Percentiles rank a stretch among this genome's conserved stretches.
phyloP scores from a whole-genome alignment of 2,113 vertebrate genomes.

The Poeciliopsis occidentalis region DNA sequence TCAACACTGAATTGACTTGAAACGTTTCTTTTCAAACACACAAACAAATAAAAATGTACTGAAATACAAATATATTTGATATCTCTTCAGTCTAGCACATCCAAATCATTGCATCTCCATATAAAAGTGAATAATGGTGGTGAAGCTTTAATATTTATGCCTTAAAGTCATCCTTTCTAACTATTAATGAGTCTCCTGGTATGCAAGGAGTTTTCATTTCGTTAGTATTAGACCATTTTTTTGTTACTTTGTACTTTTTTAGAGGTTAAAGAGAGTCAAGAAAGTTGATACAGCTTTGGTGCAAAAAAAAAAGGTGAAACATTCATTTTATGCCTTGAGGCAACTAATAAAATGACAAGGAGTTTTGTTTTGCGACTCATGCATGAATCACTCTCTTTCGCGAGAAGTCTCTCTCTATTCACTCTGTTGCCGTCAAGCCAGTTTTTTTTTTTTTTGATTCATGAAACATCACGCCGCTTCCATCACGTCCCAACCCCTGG shows the following conservation, averaged over 20 bases:
- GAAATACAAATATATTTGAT: too few relatives aligned
- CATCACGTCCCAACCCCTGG: conserved; percentile 20
- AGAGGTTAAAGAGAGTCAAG: conserved; percentile 28
- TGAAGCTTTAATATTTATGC: conserved; percentile 37
- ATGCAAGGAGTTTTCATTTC: conserved; percentile 19
- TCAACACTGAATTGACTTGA: too few relatives aligned
- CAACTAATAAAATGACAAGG: conserved; percentile 36
- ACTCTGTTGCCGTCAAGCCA: conserved; percentile 14
- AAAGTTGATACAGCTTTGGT: conserved; percentile 48
- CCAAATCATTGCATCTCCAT: too few relatives aligned
- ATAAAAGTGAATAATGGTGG: conserved; percentile 20
- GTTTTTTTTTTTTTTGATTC: conserved; percentile 58
- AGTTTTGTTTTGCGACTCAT: conserved; percentile 42
- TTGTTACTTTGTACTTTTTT: conserved; percentile 38
- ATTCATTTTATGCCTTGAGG: conserved; percentile 46
- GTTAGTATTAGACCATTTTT: conserved; percentile 41
- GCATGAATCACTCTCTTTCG: conserved; percentile 49
- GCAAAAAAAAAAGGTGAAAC: conserved; percentile 42
- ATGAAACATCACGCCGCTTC: conserved; percentile 30
- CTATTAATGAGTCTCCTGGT: conserved; percentile 35
- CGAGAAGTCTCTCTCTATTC: conserved; percentile 48
- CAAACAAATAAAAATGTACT: too few relatives aligned
- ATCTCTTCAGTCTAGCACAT: too few relatives aligned
- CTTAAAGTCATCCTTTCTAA: conserved; percentile 46
- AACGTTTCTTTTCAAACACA: too few relatives aligned